A percentile compares a stretch with the other conserved stretches of the same genome.
Conservation (phyloP, 2,888 invertebrate genomes). For the Scaptodrosophila latifasciaeformis region DNA sequence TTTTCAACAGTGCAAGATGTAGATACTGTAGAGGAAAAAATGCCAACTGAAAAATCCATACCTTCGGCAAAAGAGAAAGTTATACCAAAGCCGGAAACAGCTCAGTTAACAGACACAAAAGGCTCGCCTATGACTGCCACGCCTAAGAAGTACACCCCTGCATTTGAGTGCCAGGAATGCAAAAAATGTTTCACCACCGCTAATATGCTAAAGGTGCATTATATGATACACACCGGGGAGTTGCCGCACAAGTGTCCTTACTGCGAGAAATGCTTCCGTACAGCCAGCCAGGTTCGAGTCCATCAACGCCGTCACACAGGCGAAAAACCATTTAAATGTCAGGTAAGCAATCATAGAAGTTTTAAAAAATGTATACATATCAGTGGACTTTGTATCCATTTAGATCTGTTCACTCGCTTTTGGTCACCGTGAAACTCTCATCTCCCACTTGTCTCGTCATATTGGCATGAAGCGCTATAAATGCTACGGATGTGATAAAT, state of each 20-base stretch:
- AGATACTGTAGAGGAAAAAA: no score
- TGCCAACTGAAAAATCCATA: no score
- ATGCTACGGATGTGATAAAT: conserved; percentile 69
- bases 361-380: no score
- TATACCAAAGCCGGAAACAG: no score
- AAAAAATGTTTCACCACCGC: background rate
- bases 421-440: conserved; percentile 72
- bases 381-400: no score
- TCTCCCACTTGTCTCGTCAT: conserved; percentile 72
- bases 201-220: conserved; percentile 59
- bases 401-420: conserved; percentile 69
- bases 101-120: no score
- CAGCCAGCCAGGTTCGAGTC: conserved; percentile 71
- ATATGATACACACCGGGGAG: conserved; percentile 70
- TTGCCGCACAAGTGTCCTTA: conserved; percentile 67
- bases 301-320: conserved; percentile 72
- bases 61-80: no score
- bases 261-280: conserved; percentile 71
- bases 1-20: no score
- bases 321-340: conserved; percentile 71
- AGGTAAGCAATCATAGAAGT: conserved; percentile 48
- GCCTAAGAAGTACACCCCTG: no score
- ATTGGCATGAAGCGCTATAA: conserved; percentile 74
- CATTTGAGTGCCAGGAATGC: background rate
- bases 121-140: no score